A percentile compares a stretch with the other conserved stretches of the same genome.
phyloP scores from a whole-genome alignment of 2,797 vertebrate species.

The Pipistrellus pipistrellus region DNA sequence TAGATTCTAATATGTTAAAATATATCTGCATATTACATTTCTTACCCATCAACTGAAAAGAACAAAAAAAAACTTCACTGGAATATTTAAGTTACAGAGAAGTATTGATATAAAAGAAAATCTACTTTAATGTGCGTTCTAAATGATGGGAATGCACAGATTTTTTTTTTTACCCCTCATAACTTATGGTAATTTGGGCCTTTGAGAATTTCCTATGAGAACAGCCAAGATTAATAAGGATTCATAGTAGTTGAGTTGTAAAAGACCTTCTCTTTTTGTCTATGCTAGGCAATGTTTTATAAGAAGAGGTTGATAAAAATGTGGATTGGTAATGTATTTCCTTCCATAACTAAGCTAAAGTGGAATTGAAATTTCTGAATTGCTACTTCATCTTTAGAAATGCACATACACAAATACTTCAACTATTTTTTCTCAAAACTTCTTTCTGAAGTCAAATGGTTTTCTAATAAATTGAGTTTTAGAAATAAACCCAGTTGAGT shows the following conservation, averaged over 20 bases:
- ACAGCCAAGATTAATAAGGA: neutral
- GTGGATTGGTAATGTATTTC: neutral
- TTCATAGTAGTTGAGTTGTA: neutral
- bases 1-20: neutral
- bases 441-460: neutral
- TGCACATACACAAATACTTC: neutral
- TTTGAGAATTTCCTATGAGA: neutral
- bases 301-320: neutral
- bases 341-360: neutral
- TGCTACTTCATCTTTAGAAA: neutral
- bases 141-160: neutral
- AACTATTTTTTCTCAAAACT: neutral
- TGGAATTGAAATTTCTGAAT: neutral
- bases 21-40: neutral
- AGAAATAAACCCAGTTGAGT: neutral
- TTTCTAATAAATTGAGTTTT: constrained; percentile 21
- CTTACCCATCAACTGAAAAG: neutral
- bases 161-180: neutral
- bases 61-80: neutral
- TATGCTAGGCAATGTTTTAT: neutral
- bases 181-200: neutral
- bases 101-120: constrained; percentile 14
- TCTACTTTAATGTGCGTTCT: neutral
- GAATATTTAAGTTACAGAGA: neutral
- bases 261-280: neutral